Base-by-base conservation (phyloP, 92 coral and sea anemone species). In the Pocillopora meandrina region DNA sequence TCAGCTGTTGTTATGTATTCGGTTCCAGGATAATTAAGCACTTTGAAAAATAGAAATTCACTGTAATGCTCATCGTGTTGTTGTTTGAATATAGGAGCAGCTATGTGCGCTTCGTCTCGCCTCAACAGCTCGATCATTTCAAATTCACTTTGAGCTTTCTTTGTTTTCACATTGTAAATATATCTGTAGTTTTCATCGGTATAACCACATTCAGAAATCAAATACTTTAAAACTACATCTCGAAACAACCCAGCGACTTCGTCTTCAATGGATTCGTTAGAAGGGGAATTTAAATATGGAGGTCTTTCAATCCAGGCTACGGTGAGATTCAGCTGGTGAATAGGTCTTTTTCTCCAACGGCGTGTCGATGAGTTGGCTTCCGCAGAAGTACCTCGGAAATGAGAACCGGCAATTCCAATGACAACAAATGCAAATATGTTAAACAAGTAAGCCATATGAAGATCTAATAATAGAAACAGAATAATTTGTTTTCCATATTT, bases 1-100 rank as follows among this genome's bases (percentile, higher is more conserved):
- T 61, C 72, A 20, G 72, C 49, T 42, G 49, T 23, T 2, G 62
- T 82, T 34, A 82, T 42, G 58, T 34, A 82, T 31, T 82, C 86
- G 0, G 86, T 72, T 23, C 86, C 86, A 9, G 86, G 86, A 52
- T 72, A 82, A 42, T 72, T 78, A 19, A 21, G 61, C 14, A 82
- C 23, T 82, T 82, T 82, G 52, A 82, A 82, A 61, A 61, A 82
- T 14, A 55, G 63, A 72, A 82, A 82, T 72, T 82, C 86, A 60
- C 20, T 61, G 68, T 82, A 61, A 15, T 59, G 69, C n/a, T 52
- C 63, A 61, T 21, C 73, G 55, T 13, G 13, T n/a, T 71, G 31
- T 0, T 42, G 15, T 17, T 72, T 62, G 16, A 82, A 82, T 20
- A 82, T 72, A 35, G 86, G 86, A 36, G 23, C 12, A 18, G 79